Evolutionary conservation across 2,113 vertebrate species (phyloP).

Genomic region (Platysternon megacephalum): DNA sequence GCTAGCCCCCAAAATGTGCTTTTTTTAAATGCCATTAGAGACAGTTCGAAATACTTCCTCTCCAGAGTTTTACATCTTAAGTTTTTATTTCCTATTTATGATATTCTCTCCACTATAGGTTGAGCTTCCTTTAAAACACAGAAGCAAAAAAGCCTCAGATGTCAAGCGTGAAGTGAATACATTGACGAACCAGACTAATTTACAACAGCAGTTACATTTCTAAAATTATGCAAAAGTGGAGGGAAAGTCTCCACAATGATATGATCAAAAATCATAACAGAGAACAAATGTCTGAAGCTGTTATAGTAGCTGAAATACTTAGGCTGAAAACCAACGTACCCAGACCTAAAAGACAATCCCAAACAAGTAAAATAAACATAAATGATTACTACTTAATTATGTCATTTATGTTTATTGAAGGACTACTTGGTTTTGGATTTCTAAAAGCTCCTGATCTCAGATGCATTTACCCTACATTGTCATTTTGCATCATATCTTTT

Average conservation of each 20-base stretch:
- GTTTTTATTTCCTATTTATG: neutral
- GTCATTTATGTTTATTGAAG: slow-evolving; percentile 18
- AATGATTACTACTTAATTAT: slow-evolving; percentile 27
- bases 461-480: neutral
- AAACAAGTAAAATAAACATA: slow-evolving; percentile 51
- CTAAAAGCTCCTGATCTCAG: slow-evolving; percentile 32
- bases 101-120: neutral
- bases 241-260: slow-evolving; percentile 17
- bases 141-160: slow-evolving; percentile 15
- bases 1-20: neutral
- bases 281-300: slow-evolving; percentile 38
- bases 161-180: slow-evolving; percentile 4
- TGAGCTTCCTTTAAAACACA: slow-evolving; percentile 6
- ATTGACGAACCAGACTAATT: neutral
- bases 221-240: slow-evolving; percentile 34
- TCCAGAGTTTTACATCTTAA: neutral
- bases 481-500: slow-evolving; percentile 38
- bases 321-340: slow-evolving; percentile 5
- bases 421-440: slow-evolving; percentile 30
- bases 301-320: slow-evolving; percentile 43
- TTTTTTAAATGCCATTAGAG: slow-evolving; percentile 11
- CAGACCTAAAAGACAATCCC: neutral
- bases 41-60: slow-evolving; percentile 1
- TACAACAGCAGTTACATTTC: slow-evolving; percentile 43
- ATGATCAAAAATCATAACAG: slow-evolving; percentile 43